Percentiles rank a stretch among this genome's conserved stretches.
These are phyloP conservation scores for Drosophila azteca DNA, from an alignment of 1,140 invertebrate genomes.

Conservation along the genomic window DNA sequence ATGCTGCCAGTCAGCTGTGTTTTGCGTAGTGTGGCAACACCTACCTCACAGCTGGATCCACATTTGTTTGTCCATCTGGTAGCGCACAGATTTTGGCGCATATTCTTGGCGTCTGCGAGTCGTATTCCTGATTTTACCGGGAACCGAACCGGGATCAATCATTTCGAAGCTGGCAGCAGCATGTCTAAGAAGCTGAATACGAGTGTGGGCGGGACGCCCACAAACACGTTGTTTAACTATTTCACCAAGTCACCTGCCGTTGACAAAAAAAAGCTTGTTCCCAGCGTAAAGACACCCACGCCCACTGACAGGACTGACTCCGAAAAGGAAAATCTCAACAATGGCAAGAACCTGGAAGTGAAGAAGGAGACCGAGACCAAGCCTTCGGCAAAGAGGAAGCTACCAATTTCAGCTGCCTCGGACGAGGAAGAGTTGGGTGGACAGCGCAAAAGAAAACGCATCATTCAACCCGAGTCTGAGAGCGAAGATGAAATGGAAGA, in stretches of 20 bases:
- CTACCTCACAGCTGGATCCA: not conserved
- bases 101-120: conserved; percentile 53
- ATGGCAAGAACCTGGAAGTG: conserved; percentile 20
- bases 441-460: conserved; percentile 77
- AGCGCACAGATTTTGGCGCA: conserved; percentile 57
- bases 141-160: not conserved
- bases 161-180: conserved; percentile 4
- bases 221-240: conserved; percentile 86
- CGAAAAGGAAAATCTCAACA: conserved; percentile 62
- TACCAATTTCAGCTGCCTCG: conserved; percentile 54
- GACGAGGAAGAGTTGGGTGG: conserved; percentile 82
- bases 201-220: conserved; percentile 61
- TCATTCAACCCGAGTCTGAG: conserved; percentile 85
- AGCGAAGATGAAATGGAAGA: conserved; percentile 74
- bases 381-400: conserved; percentile 41
- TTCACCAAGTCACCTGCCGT: conserved; percentile 85
- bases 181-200: conserved; percentile 79
- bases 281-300: conserved; percentile 54
- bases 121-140: not conserved
- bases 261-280: conserved; percentile 81
- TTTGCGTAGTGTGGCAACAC: not conserved
- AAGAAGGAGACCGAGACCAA: conserved; percentile 23
- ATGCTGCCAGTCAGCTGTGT: no score
- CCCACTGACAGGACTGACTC: conserved; percentile 34
- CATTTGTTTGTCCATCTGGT: conserved; percentile 4